These are phyloP conservation scores for Ferdinandea cuprea DNA, from an alignment of 2,888 invertebrate species.

Conservation along the genomic window DNA sequence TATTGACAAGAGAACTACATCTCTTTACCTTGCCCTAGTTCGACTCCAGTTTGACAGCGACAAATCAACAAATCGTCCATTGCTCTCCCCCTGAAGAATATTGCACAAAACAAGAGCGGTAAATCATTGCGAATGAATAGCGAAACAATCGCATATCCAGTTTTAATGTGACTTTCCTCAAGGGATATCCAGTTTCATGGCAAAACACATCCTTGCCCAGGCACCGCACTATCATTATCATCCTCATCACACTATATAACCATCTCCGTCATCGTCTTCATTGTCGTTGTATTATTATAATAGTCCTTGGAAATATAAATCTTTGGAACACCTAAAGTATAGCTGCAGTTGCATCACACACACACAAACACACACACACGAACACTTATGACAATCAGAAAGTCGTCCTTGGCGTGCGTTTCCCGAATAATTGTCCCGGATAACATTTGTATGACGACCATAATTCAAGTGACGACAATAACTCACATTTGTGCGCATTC, in stretches of 20 bases:
- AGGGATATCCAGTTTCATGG: conserved; percentile 52
- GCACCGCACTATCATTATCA: conserved; percentile 8
- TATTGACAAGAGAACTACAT: background rate
- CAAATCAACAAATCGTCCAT: conserved; percentile 30
- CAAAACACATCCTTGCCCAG: conserved; percentile 4
- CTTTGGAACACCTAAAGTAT: conserved; percentile 16
- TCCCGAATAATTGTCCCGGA: conserved; percentile 70
- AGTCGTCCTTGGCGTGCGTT: conserved; percentile 70
- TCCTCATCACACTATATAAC: conserved; percentile 13
- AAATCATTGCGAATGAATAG: conserved; percentile 68
- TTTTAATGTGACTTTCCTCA: conserved; percentile 62
- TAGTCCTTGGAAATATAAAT: conserved; percentile 61
- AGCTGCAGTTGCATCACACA: conserved; percentile 39
- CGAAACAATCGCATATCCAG: conserved; percentile 70
- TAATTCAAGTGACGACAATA: conserved; percentile 74
- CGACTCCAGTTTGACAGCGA: conserved; percentile 15
- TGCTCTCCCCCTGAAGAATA: conserved; percentile 2
- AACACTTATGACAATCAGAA: conserved; percentile 30
- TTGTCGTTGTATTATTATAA: too few species aligned
- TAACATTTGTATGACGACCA: conserved; percentile 74
- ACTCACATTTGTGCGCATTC: conserved; percentile 73
- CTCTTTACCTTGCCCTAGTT: conserved; percentile 9
- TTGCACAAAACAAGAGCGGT: conserved; percentile 7
- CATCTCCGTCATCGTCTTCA: conserved; percentile 37
- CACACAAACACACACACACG: conserved; percentile 6